Conservation (phyloP, 1,140 invertebrate genomes). For the Conus ventricosus region DNA sequence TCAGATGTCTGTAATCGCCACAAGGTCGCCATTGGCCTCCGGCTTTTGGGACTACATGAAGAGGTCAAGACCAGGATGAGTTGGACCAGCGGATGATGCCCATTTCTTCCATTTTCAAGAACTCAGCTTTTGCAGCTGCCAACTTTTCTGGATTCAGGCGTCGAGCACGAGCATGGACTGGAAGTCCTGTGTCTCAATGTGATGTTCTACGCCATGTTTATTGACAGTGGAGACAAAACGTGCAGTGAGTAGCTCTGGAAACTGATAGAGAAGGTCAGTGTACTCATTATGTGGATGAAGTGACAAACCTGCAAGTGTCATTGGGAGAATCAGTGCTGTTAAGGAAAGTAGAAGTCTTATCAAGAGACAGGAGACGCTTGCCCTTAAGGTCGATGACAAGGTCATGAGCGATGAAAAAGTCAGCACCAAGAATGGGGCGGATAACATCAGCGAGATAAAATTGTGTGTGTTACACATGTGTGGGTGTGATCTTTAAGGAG, state of each 20-base stretch:
- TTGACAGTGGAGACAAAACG: conserved; percentile 9
- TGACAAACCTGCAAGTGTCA: too few relatives aligned
- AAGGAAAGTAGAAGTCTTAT: not conserved
- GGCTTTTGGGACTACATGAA: conserved; percentile 62
- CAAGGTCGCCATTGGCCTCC: conserved; percentile 57
- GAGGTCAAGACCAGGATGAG: conserved; percentile 72
- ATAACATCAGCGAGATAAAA: conserved; percentile 27
- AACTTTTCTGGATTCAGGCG: conserved; percentile 31
- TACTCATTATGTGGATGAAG: too few relatives aligned
- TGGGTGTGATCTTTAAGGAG: not conserved
- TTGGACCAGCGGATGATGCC: conserved; percentile 37
- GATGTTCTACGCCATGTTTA: conserved; percentile 33
- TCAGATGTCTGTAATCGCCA: conserved; percentile 75
- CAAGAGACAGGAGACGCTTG: not conserved
- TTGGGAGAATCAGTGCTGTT: not conserved
- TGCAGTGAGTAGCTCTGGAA: not conserved
- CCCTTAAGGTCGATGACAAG: conserved; percentile 21
- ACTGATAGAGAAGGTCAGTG: too few relatives aligned
- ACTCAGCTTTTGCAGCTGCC: conserved; percentile 39
- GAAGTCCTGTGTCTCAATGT: conserved; percentile 37
- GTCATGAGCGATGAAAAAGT: not conserved
- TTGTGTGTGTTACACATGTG: not conserved
- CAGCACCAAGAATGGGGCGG: conserved; percentile 20
- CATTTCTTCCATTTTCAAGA: conserved; percentile 42
- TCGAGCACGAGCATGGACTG: conserved; percentile 36